Base-by-base conservation (phyloP, 1,140 invertebrate genomes). In the Tetramorium alpestre region DNA sequence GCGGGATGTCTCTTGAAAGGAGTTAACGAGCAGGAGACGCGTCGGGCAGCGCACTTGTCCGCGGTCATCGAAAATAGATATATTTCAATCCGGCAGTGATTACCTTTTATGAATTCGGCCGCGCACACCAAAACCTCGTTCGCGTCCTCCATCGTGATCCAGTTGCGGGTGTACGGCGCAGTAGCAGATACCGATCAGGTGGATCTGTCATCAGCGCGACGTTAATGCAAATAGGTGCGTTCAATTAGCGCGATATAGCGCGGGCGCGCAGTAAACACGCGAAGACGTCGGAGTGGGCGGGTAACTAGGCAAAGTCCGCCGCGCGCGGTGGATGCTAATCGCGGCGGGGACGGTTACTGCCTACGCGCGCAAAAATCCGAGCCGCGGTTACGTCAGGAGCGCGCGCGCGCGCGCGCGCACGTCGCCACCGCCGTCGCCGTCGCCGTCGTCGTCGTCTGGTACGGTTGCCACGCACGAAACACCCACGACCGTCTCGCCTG, bases 21-120 rank as follows among this genome's bases (percentile, higher is more conserved):
- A 18, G 8, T 44, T 25, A 69, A 69, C 41, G 6, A 13, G 10
- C 0, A 2, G n/a, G 8, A 22, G 8, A n/a, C 7, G 3, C 8
- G 7, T 7, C 16, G 18, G 25, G 18, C 16, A 6, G 5, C 16
- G 38, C 10, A 22, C 10, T 47, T 44, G 3, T 41, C 41, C 33
- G 22, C 65, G 2, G 86, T 70, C 62, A 81, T 81, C 73, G 81
- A 56, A 89, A 49, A 80, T 72, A 82, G 38, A 82, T 28, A 82
- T 38, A 82, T 28, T 70, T 41, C 47, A 73, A 62, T 49, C 18
- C 6, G 3, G 2, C 8, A 11, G 11, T 0, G 38, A 88, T 93
- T 95, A 96, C 96, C 96, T 95, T 96, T 96, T 70, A 96, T 95
- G 88, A 96, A 96, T 92, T 96, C 96, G 28, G 95, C 94, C 28